Conservation (phyloP, 2,797 vertebrate genomes). For the Poeciliopsis gracilis region DNA sequence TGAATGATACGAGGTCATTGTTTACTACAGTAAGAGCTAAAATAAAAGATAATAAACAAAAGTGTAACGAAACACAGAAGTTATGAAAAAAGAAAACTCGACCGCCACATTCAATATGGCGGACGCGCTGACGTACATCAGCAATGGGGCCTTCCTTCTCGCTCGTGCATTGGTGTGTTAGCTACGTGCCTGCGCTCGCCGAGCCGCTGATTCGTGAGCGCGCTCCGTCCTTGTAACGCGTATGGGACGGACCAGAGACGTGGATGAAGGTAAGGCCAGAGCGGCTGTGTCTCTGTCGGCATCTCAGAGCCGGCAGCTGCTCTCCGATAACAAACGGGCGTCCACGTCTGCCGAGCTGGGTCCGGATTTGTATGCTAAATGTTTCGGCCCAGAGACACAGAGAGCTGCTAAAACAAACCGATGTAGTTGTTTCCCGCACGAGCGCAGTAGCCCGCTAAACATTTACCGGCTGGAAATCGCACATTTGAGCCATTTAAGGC, state of each 20-base stretch:
- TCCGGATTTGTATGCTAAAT: not conserved
- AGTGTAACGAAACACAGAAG: not conserved
- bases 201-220: not conserved
- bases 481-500: not conserved
- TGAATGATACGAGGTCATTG: too few species aligned
- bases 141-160: not conserved
- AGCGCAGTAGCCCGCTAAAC: not conserved
- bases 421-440: not conserved
- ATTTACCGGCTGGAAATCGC: not conserved
- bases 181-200: not conserved
- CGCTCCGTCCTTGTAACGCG: not conserved
- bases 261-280: slow-evolving; percentile 6
- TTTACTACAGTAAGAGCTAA: not conserved
- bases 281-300: not conserved
- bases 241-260: not conserved
- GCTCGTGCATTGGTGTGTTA: not conserved
- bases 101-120: not conserved
- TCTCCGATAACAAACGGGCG: not conserved
- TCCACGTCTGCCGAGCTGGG: not conserved
- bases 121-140: not conserved
- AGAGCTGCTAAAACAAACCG: not conserved
- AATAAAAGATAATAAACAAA: not conserved
- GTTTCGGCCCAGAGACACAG: not conserved
- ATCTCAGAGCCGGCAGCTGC: not conserved
- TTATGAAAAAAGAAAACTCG: not conserved